A percentile compares a stretch with the other conserved stretches of the same genome.
Evolutionary conservation across 2,113 vertebrate species (phyloP).

Genomic region (Prunella fulvescens): DNA sequence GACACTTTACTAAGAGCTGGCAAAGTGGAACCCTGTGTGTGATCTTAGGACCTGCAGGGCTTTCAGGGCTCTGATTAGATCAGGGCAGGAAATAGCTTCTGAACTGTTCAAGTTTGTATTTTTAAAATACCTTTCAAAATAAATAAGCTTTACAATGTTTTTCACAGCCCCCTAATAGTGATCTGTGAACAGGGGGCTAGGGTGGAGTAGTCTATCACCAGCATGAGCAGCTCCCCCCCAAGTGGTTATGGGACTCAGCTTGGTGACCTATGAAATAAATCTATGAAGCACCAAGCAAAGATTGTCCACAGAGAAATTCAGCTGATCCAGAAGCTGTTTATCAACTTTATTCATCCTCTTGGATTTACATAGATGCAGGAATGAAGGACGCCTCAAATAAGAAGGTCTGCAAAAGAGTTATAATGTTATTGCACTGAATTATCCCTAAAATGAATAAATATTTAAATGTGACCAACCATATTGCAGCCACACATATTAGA

Average conservation of each 20-base stretch:
- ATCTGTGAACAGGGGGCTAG: background rate
- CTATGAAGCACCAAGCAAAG: background rate
- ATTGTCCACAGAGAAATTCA: background rate
- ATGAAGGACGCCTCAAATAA: conserved; percentile 5
- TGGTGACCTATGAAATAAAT: background rate
- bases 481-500: background rate
- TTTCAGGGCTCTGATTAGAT: background rate
- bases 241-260: background rate
- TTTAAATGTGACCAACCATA: conserved; percentile 25
- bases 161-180: background rate
- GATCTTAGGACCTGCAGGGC: background rate
- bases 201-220: background rate
- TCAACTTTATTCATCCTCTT: background rate
- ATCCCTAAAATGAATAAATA: conserved; percentile 27
- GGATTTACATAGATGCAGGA: background rate
- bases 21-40: background rate
- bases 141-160: background rate
- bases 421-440: background rate
- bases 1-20: background rate
- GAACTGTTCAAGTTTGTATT: background rate
- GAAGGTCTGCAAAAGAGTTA: background rate
- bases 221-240: background rate
- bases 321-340: background rate
- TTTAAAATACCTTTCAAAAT: background rate
- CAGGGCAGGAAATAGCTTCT: background rate